Percentiles rank a stretch among this genome's conserved stretches.
These are phyloP conservation scores for Oncopodura yosiiana DNA, from an alignment of 1,140 invertebrate genomes.

Conservation along the genomic window DNA sequence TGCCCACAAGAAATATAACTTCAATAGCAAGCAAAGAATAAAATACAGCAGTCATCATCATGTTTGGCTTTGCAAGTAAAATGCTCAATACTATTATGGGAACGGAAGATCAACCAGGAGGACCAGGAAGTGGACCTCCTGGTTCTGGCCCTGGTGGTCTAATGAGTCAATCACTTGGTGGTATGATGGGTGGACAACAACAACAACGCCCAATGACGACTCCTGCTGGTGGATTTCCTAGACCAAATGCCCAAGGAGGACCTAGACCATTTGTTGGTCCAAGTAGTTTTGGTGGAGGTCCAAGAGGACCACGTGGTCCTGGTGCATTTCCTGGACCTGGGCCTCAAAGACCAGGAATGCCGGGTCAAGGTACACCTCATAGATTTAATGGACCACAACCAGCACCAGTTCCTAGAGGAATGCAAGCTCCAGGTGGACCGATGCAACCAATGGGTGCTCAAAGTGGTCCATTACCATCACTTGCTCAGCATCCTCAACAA, in stretches of 20 bases:
- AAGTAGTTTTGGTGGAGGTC: slow-evolving; percentile 29
- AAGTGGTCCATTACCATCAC: slow-evolving; percentile 3
- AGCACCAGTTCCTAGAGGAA: slow-evolving; percentile 9
- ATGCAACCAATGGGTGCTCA: background rate
- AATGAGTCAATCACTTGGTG: slow-evolving; percentile 24
- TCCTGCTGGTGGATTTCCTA: slow-evolving; percentile 20
- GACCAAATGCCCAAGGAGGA: slow-evolving; percentile 20
- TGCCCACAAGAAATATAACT: no score
- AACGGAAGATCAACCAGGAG: slow-evolving; percentile 36
- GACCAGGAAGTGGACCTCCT: slow-evolving; percentile 16
- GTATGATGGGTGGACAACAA: slow-evolving; percentile 30
- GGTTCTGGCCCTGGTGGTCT: slow-evolving; percentile 22
- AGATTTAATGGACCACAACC: slow-evolving; percentile 33
- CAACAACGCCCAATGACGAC: slow-evolving; percentile 26
- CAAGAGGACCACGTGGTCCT: slow-evolving; percentile 27
- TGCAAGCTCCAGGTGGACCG: slow-evolving; percentile 3
- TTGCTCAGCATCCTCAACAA: background rate
- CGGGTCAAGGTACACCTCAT: slow-evolving; percentile 30
- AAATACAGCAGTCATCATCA: slow-evolving; percentile 30
- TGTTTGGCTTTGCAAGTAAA: slow-evolving; percentile 44
- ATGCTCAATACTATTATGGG: slow-evolving; percentile 44
- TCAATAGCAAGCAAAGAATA: no score
- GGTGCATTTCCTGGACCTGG: slow-evolving; percentile 22
- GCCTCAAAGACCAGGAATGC: slow-evolving; percentile 26
- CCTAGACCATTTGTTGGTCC: slow-evolving; percentile 30